These are phyloP conservation scores for Peromyscus leucopus DNA, from an alignment of 2,113 vertebrate species.

Conservation along the genomic window DNA sequence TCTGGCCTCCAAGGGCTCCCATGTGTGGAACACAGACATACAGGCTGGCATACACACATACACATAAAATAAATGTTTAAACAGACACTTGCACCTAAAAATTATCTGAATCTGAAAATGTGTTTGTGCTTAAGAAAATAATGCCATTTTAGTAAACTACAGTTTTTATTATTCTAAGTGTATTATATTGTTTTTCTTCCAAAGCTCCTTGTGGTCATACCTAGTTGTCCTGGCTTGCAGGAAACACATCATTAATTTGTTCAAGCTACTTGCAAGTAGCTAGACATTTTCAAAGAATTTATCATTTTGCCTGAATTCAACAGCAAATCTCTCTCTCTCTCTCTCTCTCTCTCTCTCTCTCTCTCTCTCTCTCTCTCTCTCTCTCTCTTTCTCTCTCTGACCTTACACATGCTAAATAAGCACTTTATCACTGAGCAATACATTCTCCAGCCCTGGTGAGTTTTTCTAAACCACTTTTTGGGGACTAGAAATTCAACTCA, in stretches of 20 bases:
- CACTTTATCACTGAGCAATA: neutral
- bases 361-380: too few species aligned
- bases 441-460: neutral
- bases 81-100: neutral
- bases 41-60: neutral
- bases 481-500: slow-evolving; percentile 13
- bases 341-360: neutral
- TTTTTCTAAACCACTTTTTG: neutral
- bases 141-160: neutral
- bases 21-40: neutral
- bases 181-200: neutral
- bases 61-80: neutral
- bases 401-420: neutral
- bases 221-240: neutral
- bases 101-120: slow-evolving; percentile 8
- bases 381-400: too few species aligned
- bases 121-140: slow-evolving; percentile 43
- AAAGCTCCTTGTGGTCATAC: neutral
- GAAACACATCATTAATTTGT: neutral
- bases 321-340: neutral
- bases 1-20: neutral
- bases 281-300: slow-evolving; percentile 29
- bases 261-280: neutral
- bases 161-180: slow-evolving; percentile 28
- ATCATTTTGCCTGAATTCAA: slow-evolving; percentile 4